Percentiles rank a stretch among this genome's conserved stretches.
Conservation (phyloP, 2,888 invertebrate species). For the Fragum whitleyi region DNA sequence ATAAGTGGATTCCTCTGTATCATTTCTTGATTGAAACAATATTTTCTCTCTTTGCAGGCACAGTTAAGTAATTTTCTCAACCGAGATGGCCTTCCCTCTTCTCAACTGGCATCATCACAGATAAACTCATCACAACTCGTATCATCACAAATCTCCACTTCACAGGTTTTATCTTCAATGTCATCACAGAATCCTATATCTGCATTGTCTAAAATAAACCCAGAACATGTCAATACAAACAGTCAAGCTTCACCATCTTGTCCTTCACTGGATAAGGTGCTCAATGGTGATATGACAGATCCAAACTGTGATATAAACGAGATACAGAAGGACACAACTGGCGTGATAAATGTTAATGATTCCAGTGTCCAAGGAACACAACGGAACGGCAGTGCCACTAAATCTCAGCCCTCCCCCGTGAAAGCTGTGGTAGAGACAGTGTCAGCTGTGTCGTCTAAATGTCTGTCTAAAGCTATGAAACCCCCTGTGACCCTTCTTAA, state of each 20-base stretch:
- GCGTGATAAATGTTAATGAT: neutral
- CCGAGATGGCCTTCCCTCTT: neutral
- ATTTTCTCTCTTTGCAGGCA: conserved; percentile 17
- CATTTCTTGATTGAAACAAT: no score
- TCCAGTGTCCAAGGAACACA: neutral
- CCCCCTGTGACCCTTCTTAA: conserved; percentile 82
- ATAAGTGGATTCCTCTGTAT: no score
- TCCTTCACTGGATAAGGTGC: neutral
- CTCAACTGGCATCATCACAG: neutral
- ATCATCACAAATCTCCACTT: neutral
- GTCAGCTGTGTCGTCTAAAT: conserved; percentile 72
- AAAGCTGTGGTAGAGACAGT: conserved; percentile 68
- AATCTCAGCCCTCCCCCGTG: neutral
- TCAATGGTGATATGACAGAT: neutral
- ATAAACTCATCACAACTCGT: conserved; percentile 8
- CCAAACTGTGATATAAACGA: neutral
- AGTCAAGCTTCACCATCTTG: neutral
- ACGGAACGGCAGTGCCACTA: neutral
- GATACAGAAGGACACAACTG: neutral
- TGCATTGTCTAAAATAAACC: neutral
- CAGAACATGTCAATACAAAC: neutral
- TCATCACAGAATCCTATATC: neutral
- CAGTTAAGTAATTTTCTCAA: neutral
- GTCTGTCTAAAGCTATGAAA: conserved; percentile 74
- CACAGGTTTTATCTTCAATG: neutral